Conservation (phyloP, 2,888 invertebrate species). For the Xylophagus ater region DNA sequence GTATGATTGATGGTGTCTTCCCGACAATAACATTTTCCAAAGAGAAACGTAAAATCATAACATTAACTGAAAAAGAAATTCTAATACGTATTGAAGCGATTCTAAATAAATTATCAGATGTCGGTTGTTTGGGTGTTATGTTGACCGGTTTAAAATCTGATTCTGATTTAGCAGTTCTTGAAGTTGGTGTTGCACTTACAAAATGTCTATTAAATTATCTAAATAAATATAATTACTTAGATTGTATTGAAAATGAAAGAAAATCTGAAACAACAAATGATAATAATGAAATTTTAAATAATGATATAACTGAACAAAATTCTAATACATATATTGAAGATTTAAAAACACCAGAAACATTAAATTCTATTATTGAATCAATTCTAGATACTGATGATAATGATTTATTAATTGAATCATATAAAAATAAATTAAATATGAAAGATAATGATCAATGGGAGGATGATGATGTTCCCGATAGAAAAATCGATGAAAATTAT, state of each 20-base stretch:
- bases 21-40: slow-evolving; percentile 70
- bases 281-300: background rate
- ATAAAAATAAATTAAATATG: slow-evolving; percentile 42
- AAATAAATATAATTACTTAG: slow-evolving; percentile 44
- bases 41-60: slow-evolving; percentile 65
- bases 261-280: background rate
- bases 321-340: too few species aligned
- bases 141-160: slow-evolving; percentile 54
- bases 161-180: slow-evolving; percentile 60
- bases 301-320: background rate
- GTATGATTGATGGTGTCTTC: slow-evolving; percentile 73
- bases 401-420: slow-evolving; percentile 50
- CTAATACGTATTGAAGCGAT: slow-evolving; percentile 49
- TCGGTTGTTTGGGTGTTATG: slow-evolving; percentile 60
- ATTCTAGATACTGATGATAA: slow-evolving; percentile 53
- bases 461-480: too few species aligned
- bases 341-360: too few species aligned
- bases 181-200: slow-evolving; percentile 46
- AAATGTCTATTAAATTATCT: slow-evolving; percentile 40
- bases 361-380: slow-evolving; percentile 53
- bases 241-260: slow-evolving; percentile 20
- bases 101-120: slow-evolving; percentile 52
- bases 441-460: slow-evolving; percentile 16
- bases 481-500: slow-evolving; percentile 31
- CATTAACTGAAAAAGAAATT: slow-evolving; percentile 52